phyloP scores from a whole-genome alignment of 2,797 vertebrate genomes.

The Pygocentrus nattereri region DNA sequence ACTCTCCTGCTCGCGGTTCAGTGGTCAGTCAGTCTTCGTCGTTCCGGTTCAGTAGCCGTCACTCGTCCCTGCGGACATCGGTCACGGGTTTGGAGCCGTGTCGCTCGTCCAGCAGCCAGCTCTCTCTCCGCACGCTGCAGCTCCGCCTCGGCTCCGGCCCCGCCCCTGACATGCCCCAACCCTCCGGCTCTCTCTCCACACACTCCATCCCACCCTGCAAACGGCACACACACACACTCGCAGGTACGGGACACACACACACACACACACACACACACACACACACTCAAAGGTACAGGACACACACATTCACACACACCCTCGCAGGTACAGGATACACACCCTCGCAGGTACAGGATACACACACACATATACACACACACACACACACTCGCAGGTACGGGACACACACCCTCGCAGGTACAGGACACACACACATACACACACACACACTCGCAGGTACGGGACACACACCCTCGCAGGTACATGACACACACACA shows the following conservation, averaged over 20 bases:
- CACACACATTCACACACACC: too few relatives aligned
- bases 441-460: too few relatives aligned
- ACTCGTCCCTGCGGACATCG: conserved; percentile 94
- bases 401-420: conserved; percentile 24
- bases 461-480: too few relatives aligned
- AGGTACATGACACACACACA: too few relatives aligned
- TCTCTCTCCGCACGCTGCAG: conserved; percentile 94
- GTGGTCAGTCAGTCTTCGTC: conserved; percentile 95
- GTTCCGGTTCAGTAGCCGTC: conserved; percentile 94
- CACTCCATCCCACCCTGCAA: conserved; percentile 98
- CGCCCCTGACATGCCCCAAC: conserved; percentile 70
- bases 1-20: conserved; percentile 94
- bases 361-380: too few relatives aligned
- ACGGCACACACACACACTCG: conserved; percentile 78
- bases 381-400: not conserved
- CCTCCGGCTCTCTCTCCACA: conserved; percentile 91
- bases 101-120: conserved; percentile 96
- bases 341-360: too few relatives aligned
- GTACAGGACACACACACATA: too few relatives aligned
- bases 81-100: conserved; percentile 92
- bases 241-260: too few relatives aligned
- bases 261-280: too few relatives aligned
- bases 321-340: conserved; percentile 19
- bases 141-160: conserved; percentile 88
- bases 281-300: too few relatives aligned